Evolutionary conservation across 1,140 invertebrate genomes (phyloP).

Genomic region (Drosophila funebris): DNA sequence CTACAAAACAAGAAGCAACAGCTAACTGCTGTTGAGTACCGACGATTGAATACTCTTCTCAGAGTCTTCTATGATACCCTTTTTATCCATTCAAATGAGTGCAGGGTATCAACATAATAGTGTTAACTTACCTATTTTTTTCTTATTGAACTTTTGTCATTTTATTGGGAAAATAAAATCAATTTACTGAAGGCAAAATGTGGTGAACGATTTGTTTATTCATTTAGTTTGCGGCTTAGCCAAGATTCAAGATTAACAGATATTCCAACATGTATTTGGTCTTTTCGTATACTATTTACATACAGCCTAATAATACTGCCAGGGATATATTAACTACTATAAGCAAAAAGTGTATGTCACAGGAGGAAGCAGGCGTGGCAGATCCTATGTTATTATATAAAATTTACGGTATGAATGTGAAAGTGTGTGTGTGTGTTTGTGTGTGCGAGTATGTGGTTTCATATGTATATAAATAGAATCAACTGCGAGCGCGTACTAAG

Average conservation of each 20-base stretch:
- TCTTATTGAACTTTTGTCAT: not conserved
- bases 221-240: not conserved
- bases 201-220: constrained; percentile 3
- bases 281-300: not conserved
- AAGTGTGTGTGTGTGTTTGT: too few species aligned
- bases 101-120: not conserved
- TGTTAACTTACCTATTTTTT: not conserved
- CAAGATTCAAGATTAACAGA: not conserved
- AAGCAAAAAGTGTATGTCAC: too few species aligned
- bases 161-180: not conserved
- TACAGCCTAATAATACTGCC: too few species aligned
- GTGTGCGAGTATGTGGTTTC: too few species aligned
- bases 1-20: not conserved
- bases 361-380: too few species aligned
- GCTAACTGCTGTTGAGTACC: not conserved
- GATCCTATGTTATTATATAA: too few species aligned
- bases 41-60: not conserved
- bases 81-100: not conserved
- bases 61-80: not conserved
- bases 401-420: too few species aligned
- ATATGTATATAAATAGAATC: too few species aligned
- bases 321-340: too few species aligned
- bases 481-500: too few species aligned
- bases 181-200: not conserved
- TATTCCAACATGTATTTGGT: not conserved